Evolutionary conservation across 2,888 invertebrate genomes (phyloP).

Genomic region (Apamea monoglypha): DNA sequence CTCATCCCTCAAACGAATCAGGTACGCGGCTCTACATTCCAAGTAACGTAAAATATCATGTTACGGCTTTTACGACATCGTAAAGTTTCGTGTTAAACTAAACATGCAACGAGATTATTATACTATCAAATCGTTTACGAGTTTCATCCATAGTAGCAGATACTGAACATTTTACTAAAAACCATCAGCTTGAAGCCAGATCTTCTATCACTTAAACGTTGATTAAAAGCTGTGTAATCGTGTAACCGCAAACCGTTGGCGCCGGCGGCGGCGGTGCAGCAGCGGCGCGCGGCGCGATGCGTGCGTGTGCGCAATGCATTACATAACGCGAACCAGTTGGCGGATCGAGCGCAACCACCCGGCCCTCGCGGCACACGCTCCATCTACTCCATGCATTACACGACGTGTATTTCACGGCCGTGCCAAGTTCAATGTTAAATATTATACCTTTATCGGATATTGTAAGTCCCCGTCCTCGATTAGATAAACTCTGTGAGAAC

Average conservation of each 20-base stretch:
- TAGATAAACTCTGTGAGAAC: constrained; percentile 53
- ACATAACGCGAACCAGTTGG: constrained; percentile 85
- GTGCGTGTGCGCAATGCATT: constrained; percentile 73
- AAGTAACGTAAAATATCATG: constrained; percentile 70
- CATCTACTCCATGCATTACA: constrained; percentile 63
- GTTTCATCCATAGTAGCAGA: constrained; percentile 16
- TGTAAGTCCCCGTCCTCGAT: constrained; percentile 50
- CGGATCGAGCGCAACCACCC: constrained; percentile 67
- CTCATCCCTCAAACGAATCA: constrained; percentile 63
- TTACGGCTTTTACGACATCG: constrained; percentile 67
- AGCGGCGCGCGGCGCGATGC: constrained; percentile 54
- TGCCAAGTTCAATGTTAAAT: constrained; percentile 73
- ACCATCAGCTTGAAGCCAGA: constrained; percentile 15
- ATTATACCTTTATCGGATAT: constrained; percentile 60
- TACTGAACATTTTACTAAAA: constrained; percentile 13
- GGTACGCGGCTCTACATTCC: constrained; percentile 64
- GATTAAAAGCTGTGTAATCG: constrained; percentile 71
- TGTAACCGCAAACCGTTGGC: constrained; percentile 76
- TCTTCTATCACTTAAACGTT: constrained; percentile 58
- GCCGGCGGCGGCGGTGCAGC: constrained; percentile 64
- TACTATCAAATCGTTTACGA: constrained; percentile 35
- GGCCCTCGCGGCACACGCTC: constrained; percentile 58
- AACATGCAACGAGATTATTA: constrained; percentile 23
- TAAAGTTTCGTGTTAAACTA: constrained; percentile 50
- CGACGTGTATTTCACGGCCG: constrained; percentile 73